These are phyloP conservation scores for Cryptophagus acutangulus DNA, from an alignment of 2,888 invertebrate genomes.

Conservation along the genomic window DNA sequence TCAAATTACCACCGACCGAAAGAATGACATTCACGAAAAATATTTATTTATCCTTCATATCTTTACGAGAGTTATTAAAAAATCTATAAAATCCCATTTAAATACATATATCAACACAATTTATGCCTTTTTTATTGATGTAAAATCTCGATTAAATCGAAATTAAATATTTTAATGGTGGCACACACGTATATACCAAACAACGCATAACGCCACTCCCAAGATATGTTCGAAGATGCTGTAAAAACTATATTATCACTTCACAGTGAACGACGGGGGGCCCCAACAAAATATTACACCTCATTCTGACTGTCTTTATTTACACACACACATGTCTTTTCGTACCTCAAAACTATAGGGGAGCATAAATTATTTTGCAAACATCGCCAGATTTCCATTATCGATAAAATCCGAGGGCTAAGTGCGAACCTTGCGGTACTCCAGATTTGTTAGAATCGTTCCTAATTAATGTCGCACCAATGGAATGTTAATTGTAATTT, in stretches of 20 bases:
- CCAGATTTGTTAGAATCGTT: not conserved
- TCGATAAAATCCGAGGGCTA: too few species aligned
- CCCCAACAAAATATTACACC: slow-evolving; percentile 42
- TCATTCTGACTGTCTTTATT: too few species aligned
- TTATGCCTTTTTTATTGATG: slow-evolving; percentile 1
- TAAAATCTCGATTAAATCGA: slow-evolving; percentile 40
- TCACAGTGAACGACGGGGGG: slow-evolving; percentile 41
- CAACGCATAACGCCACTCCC: slow-evolving; percentile 34
- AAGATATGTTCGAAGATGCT: slow-evolving; percentile 31
- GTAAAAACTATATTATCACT: slow-evolving; percentile 48
- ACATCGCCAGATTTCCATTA: too few species aligned
- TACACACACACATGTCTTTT: too few species aligned
- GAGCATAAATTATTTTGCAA: too few species aligned
- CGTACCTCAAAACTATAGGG: too few species aligned
- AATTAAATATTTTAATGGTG: slow-evolving; percentile 44
- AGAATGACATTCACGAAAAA: too few species aligned
- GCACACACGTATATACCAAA: slow-evolving; percentile 18
- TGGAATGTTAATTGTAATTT: not conserved
- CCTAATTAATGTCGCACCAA: not conserved
- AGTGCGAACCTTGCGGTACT: too few species aligned
- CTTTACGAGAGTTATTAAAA: too few species aligned
- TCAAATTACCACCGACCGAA: too few species aligned
- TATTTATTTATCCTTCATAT: too few species aligned
- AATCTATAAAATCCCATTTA: too few species aligned
- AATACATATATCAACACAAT: not conserved